phyloP scores from a whole-genome alignment of 2,888 invertebrate genomes.

The Athalia rosae region DNA sequence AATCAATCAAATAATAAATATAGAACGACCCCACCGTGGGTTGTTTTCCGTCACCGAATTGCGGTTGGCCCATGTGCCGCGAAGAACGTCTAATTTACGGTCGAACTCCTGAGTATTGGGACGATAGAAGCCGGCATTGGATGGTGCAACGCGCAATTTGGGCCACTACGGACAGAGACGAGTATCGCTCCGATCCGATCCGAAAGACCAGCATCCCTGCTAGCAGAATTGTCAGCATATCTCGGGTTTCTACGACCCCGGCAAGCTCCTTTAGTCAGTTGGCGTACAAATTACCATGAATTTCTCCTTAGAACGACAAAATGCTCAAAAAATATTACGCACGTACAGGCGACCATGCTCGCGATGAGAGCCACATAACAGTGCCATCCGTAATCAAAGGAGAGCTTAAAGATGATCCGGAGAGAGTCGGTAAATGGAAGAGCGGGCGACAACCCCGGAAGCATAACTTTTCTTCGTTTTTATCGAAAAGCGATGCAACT shows the following conservation, averaged over 20 bases:
- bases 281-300: background rate
- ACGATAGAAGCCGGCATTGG: constrained; percentile 48
- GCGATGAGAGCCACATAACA: background rate
- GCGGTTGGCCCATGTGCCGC: background rate
- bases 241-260: background rate
- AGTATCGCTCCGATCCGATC: background rate
- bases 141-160: constrained; percentile 16
- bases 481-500: background rate
- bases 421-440: background rate
- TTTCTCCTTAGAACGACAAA: background rate
- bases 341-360: background rate
- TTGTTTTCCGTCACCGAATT: background rate
- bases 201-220: background rate
- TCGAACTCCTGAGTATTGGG: constrained; percentile 50
- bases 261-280: constrained; percentile 14
- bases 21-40: background rate
- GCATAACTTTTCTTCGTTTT: background rate
- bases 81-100: constrained; percentile 45
- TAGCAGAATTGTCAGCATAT: background rate
- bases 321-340: background rate
- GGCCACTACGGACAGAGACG: background rate
- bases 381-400: background rate
- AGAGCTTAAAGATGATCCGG: background rate
- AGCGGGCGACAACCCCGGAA: background rate
- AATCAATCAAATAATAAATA: background rate